phyloP scores from a whole-genome alignment of 2,113 vertebrate genomes.

The Physeter macrocephalus region DNA sequence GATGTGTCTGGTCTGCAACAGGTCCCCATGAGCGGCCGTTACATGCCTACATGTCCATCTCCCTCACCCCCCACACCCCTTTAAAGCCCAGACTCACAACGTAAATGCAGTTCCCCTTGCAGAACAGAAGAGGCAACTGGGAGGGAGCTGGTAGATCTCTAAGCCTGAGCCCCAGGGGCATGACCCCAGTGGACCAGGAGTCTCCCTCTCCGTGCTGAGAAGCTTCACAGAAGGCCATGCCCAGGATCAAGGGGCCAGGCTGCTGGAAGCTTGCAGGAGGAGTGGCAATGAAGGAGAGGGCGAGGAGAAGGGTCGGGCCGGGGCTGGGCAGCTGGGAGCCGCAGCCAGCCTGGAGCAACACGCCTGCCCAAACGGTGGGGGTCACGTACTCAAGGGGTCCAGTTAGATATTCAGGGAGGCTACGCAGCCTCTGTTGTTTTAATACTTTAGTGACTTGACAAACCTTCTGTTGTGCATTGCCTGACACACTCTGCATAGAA shows the following conservation, averaged over 20 bases:
- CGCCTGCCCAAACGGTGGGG: background rate
- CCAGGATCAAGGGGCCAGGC: too few species aligned
- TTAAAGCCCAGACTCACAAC: background rate
- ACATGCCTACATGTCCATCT: fast-evolving
- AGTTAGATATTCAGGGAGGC: background rate
- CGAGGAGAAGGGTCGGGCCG: background rate
- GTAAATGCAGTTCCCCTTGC: background rate
- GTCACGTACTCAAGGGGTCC: fast-evolving
- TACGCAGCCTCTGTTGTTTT: background rate
- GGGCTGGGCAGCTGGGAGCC: background rate
- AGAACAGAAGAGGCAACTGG: background rate
- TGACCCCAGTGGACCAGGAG: background rate
- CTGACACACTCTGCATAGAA: background rate
- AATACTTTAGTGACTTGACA: background rate
- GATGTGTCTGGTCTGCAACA: background rate
- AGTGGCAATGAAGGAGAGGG: background rate
- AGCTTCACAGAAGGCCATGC: background rate
- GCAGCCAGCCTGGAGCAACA: fast-evolving
- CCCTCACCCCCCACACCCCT: background rate
- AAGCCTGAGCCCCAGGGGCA: background rate
- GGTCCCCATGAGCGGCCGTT: background rate
- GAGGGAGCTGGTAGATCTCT: background rate
- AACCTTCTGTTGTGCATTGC: background rate
- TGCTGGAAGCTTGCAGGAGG: background rate
- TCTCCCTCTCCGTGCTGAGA: background rate